Evolutionary conservation across 2,113 vertebrate genomes (phyloP).

Genomic region (Catagonus wagneri): DNA sequence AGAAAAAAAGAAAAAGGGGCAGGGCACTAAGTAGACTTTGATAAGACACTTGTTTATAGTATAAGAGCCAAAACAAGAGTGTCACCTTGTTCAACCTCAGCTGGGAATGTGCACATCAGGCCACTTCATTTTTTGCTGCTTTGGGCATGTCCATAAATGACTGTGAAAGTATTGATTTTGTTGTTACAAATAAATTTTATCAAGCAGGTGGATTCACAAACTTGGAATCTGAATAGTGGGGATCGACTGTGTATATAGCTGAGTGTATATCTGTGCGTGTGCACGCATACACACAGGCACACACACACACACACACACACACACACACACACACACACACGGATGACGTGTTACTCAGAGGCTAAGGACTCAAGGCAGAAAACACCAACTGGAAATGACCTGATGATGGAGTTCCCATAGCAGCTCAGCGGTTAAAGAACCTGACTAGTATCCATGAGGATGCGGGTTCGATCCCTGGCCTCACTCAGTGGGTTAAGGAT

Average conservation of each 20-base stretch:
- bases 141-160: background rate
- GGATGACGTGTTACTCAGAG: background rate
- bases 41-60: background rate
- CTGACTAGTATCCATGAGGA: too few relatives aligned
- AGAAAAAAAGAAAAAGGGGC: background rate
- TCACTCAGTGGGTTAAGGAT: too few relatives aligned
- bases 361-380: background rate
- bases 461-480: too few relatives aligned
- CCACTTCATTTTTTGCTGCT: background rate
- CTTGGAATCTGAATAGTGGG: background rate
- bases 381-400: background rate
- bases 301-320: background rate
- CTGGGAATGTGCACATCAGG: background rate
- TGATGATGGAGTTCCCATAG: too few relatives aligned
- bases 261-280: background rate
- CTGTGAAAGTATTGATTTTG: background rate
- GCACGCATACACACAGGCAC: background rate
- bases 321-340: background rate
- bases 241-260: background rate
- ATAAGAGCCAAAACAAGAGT: background rate
- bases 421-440: too few relatives aligned
- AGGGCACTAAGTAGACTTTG: background rate
- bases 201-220: background rate
- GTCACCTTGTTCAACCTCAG: background rate
- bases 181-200: conserved; percentile 23